phyloP scores from a whole-genome alignment of 1,140 invertebrate genomes.

The Drosophila setifemur region DNA sequence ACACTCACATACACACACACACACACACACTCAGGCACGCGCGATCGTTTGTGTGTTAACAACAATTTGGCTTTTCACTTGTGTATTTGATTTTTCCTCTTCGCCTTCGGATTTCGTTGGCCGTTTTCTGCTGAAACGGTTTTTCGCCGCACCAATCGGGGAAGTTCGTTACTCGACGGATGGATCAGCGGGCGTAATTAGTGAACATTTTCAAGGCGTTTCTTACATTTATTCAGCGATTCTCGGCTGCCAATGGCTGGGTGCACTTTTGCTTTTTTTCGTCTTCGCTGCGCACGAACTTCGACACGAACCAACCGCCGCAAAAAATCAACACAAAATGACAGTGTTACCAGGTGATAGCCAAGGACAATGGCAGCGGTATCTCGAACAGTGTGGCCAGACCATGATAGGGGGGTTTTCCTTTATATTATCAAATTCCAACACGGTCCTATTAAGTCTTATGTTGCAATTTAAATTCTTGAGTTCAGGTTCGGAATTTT shows the following conservation, averaged over 20 bases:
- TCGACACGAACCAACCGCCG: constrained; percentile 26
- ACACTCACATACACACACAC: constrained; percentile 1
- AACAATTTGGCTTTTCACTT: constrained; percentile 57
- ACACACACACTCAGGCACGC: constrained; percentile 10
- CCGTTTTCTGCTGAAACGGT: constrained; percentile 38
- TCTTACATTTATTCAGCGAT: constrained; percentile 14
- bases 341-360: too few species aligned
- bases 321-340: constrained; percentile 35
- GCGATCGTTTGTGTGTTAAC: constrained; percentile 28
- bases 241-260: neutral
- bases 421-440: too few species aligned
- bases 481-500: too few species aligned
- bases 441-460: too few species aligned
- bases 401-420: too few species aligned
- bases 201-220: constrained; percentile 13
- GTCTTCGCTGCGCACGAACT: too few species aligned
- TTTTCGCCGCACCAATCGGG: neutral
- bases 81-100: constrained; percentile 51
- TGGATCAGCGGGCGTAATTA: constrained; percentile 4
- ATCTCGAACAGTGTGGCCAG: too few species aligned
- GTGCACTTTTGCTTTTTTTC: constrained; percentile 22
- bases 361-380: too few species aligned
- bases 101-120: constrained; percentile 33
- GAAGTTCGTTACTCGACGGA: neutral
- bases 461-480: too few species aligned